A percentile compares a stretch with the other conserved stretches of the same genome.
Conservation (phyloP, 2,113 vertebrate genomes). For the Nibea coibor region DNA sequence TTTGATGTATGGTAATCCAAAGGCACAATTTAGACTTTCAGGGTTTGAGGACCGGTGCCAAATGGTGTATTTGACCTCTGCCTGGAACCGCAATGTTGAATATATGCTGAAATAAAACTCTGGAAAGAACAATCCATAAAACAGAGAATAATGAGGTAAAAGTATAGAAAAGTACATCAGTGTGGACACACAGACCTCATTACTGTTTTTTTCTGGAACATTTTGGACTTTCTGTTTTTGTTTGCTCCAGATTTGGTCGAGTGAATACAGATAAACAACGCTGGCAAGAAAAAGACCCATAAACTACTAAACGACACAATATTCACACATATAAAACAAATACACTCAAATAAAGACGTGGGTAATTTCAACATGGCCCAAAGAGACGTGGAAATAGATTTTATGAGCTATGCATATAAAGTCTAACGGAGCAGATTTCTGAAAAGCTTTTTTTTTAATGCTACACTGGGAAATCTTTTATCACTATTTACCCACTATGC, state of each 20-base stretch:
- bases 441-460: slow-evolving; percentile 71
- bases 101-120: slow-evolving; percentile 61
- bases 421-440: slow-evolving; percentile 71
- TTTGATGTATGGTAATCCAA: slow-evolving; percentile 80
- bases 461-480: slow-evolving; percentile 74
- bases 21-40: slow-evolving; percentile 78
- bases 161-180: slow-evolving; percentile 46
- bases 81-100: slow-evolving; percentile 63
- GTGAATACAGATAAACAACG: slow-evolving; percentile 67
- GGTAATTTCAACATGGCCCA: slow-evolving; percentile 70
- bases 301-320: slow-evolving; percentile 75
- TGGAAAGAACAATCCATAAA: slow-evolving; percentile 60
- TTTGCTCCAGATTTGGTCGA: slow-evolving; percentile 44
- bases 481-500: slow-evolving; percentile 73
- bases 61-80: slow-evolving; percentile 72
- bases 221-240: slow-evolving; percentile 34
- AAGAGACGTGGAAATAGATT: slow-evolving; percentile 80
- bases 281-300: slow-evolving; percentile 50
- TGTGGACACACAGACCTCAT: slow-evolving; percentile 46
- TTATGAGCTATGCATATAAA: slow-evolving; percentile 75
- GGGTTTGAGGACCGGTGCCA: slow-evolving; percentile 70
- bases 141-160: slow-evolving; percentile 55
- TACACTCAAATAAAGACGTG: slow-evolving; percentile 73
- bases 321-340: slow-evolving; percentile 80
- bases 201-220: slow-evolving; percentile 32